Percentiles rank a stretch among this genome's conserved stretches.
Conservation (phyloP, 2,113 vertebrate genomes). For the Carassius auratus region DNA sequence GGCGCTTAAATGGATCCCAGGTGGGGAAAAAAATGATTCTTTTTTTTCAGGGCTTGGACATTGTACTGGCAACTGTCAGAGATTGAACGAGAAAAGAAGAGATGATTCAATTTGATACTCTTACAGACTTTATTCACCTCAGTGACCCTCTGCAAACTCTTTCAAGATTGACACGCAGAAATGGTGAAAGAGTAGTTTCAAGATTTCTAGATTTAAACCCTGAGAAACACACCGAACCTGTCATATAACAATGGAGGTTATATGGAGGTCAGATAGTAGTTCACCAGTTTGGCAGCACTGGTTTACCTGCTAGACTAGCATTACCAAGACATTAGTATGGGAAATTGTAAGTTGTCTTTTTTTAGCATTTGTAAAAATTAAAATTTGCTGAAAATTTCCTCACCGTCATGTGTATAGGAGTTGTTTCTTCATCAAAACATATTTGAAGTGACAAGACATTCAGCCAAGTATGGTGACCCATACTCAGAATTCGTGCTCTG, state of each 20-base stretch:
- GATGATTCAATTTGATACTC: conserved; percentile 34
- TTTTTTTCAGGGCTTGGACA: conserved; percentile 10
- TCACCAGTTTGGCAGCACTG: not conserved
- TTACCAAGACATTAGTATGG: not conserved
- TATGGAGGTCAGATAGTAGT: not conserved
- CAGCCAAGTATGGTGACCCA: too few species aligned
- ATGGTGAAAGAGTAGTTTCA: not conserved
- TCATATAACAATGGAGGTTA: not conserved
- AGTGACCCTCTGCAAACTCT: conserved; percentile 21
- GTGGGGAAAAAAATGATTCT: conserved; percentile 24
- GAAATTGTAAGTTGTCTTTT: not conserved
- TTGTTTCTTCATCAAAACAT: not conserved
- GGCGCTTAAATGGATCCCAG: conserved; percentile 36
- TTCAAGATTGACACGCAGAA: not conserved
- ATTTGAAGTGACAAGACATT: not conserved
- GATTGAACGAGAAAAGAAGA: conserved; percentile 40
- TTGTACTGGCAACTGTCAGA: conserved; percentile 14
- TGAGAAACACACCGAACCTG: not conserved
- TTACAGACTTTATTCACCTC: conserved; percentile 22
- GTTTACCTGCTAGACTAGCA: not conserved
- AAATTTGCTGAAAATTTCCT: too few species aligned
- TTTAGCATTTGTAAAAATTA: too few species aligned
- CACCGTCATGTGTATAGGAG: not conserved
- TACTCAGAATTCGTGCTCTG: too few species aligned
- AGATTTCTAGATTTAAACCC: conserved; percentile 10